Conservation (phyloP, 2,797 vertebrate genomes). For the Salmo trutta region DNA sequence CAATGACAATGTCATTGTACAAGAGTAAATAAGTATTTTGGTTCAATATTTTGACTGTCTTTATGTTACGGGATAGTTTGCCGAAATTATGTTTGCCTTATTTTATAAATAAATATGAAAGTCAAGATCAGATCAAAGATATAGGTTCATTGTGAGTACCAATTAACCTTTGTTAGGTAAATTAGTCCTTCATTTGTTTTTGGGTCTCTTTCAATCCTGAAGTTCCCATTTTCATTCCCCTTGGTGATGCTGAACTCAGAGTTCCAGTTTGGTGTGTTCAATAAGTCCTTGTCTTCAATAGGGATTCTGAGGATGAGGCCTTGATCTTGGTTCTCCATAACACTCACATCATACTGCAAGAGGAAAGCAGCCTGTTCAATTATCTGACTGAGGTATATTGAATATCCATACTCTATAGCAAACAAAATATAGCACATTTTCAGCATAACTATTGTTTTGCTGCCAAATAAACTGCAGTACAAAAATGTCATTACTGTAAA, state of each 20-base stretch:
- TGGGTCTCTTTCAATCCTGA: constrained; percentile 83
- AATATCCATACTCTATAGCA: not conserved
- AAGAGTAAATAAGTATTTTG: not conserved
- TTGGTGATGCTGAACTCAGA: constrained; percentile 79
- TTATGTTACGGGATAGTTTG: not conserved
- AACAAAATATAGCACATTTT: not conserved
- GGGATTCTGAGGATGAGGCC: constrained; percentile 80
- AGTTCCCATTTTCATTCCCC: constrained; percentile 84
- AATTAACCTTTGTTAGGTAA: constrained; percentile 79
- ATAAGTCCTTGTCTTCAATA: constrained; percentile 81
- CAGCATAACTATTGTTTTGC: not conserved
- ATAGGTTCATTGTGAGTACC: not conserved
- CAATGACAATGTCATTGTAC: not conserved
- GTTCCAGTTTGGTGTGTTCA: constrained; percentile 75
- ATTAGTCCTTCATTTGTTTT: constrained; percentile 84
- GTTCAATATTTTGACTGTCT: not conserved
- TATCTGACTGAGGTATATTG: not conserved
- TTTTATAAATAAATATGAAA: too few relatives aligned
- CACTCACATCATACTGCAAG: constrained; percentile 70
- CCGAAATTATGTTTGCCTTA: not conserved
- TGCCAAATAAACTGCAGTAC: not conserved
- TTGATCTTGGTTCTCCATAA: constrained; percentile 79
- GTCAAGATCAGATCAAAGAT: not conserved
- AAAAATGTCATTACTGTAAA: not conserved
- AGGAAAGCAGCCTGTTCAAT: not conserved